Evolutionary conservation across 2,888 invertebrate species (phyloP), one percentile per base, ranked within the genome.

Genomic region (Cecidostiba fungosa): DNA sequence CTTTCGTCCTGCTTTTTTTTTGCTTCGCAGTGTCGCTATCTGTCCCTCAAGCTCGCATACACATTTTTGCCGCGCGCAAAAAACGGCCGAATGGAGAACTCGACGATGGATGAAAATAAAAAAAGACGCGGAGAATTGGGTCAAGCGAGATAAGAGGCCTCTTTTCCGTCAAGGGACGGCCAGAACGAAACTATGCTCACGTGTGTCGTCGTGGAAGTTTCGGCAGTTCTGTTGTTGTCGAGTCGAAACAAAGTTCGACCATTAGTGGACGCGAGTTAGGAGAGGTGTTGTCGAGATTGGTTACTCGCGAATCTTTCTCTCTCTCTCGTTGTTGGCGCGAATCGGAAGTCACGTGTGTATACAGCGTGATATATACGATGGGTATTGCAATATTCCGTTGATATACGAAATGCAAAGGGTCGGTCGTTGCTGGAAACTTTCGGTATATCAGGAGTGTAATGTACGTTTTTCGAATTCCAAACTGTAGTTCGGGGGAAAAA

Each of bases 111-210:
- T 72, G 79, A 74, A 79, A 79, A 43, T 62, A 26, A 26, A 76
- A 74, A 72, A 72, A 39, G 39, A 39, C 62, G n/a, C 3, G 12
- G 14, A 66, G 62, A 66, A 73, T 32, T 32, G 39, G 79, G 69
- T 84, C 79, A 76, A 79, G 74, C 79, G 66, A 79, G 66, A 84
- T 79, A 79, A 84, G 78, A 79, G 77, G n/a, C 69, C 62, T 84
- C 74, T 84, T 73, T 69, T 36, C 43, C n/a, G 39, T 66, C 23
- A 26, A 78, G 36, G 66, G 36, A 84, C 36, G 47, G 19, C 78
- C 14, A 74, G 78, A 78, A 78, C 73, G 73, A 78, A 78, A 66
- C 47, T 62, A 62, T 72, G 43, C 78, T 50, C 32, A 36, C 73
- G 36, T 43, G 72, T 72, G 36, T 26, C 23, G 29, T 47, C 59